A percentile compares a stretch with the other conserved stretches of the same genome.
phyloP scores from a whole-genome alignment of 64 coral and sea anemone genomes.

The Montipora cactus region DNA sequence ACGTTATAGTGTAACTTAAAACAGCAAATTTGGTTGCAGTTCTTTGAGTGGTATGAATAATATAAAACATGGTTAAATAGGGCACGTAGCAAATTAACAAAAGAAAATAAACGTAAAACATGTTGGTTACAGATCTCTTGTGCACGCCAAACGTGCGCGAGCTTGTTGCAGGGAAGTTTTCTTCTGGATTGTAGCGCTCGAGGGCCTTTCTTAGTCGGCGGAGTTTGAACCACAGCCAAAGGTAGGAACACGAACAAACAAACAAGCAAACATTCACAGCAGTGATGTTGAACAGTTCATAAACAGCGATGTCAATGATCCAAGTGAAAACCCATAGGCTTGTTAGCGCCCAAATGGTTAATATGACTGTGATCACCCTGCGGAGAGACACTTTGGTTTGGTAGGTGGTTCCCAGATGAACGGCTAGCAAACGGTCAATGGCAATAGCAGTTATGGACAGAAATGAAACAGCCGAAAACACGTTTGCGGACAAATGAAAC shows the following conservation, averaged over 20 bases:
- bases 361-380: background rate
- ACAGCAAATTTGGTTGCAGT: conserved; percentile 4
- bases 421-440: conserved; percentile 64
- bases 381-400: conserved; percentile 32
- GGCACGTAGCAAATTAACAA: conserved; percentile 71
- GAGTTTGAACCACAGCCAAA: background rate
- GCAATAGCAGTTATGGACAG: conserved; percentile 64
- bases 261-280: conserved; percentile 64
- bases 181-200: background rate
- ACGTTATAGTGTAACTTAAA: conserved; percentile 58
- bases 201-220: background rate
- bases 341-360: conserved; percentile 36
- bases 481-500: conserved; percentile 53
- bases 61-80: conserved; percentile 55
- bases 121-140: conserved; percentile 41
- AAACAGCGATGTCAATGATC: background rate
- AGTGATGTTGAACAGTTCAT: conserved; percentile 29
- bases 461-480: conserved; percentile 73
- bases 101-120: conserved; percentile 44
- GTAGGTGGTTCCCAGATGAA: conserved; percentile 48
- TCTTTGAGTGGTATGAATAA: conserved; percentile 5
- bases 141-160: conserved; percentile 18
- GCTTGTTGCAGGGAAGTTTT: background rate
- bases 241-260: background rate
- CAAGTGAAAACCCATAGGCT: conserved; percentile 23